Evolutionary conservation across 1,140 invertebrate species (phyloP).

Genomic region (Brachionus plicatilis): DNA sequence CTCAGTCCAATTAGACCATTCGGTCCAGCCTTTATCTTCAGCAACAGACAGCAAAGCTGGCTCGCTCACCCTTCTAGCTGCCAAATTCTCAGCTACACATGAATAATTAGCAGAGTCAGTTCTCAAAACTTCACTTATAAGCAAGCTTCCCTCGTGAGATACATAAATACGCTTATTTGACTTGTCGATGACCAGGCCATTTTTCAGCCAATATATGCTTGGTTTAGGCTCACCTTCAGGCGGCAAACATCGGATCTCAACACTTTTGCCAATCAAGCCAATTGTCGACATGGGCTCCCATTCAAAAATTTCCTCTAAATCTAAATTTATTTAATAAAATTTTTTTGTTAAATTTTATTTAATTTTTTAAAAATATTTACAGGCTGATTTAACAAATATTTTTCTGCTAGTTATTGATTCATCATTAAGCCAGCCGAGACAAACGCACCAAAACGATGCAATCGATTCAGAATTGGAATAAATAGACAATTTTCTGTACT

Average conservation of each 20-base stretch:
- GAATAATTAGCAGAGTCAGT: slow-evolving; percentile 35
- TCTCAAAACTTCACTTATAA: not conserved
- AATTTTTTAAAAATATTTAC: not conserved
- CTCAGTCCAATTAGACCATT: slow-evolving; percentile 19
- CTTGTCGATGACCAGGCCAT: slow-evolving; percentile 10
- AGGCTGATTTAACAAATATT: not conserved
- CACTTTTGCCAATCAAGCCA: not conserved
- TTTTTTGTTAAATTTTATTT: not conserved
- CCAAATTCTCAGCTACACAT: slow-evolving; percentile 33
- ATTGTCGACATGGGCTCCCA: not conserved
- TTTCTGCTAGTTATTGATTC: slow-evolving; percentile 3
- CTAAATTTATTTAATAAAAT: not conserved
- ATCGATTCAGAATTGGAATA: not conserved
- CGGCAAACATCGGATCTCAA: not conserved
- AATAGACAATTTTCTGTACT: not conserved
- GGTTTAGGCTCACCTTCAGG: slow-evolving; percentile 36
- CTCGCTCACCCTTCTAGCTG: not conserved
- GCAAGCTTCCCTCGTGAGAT: slow-evolving; percentile 1
- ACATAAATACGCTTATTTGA: not conserved
- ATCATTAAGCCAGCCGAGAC: not conserved
- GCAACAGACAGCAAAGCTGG: not conserved
- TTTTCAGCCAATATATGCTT: slow-evolving; percentile 25
- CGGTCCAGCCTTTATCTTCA: slow-evolving; percentile 26
- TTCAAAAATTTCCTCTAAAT: slow-evolving; percentile 26
- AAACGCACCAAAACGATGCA: not conserved